These are phyloP conservation scores for Guaruba guarouba DNA, from an alignment of 2,113 vertebrate genomes.

Conservation along the genomic window DNA sequence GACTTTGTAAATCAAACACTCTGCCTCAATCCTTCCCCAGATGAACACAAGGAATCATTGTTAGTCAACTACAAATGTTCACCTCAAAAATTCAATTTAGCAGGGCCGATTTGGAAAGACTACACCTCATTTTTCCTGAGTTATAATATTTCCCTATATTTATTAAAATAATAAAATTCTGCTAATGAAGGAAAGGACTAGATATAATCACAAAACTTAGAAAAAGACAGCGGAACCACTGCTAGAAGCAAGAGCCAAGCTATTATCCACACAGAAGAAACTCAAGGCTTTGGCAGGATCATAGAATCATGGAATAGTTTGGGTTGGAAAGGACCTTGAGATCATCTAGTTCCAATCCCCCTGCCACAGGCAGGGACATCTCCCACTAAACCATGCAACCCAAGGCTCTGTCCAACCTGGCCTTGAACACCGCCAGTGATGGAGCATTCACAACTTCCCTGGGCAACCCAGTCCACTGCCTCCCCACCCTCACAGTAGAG, in stretches of 20 bases:
- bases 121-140: not conserved
- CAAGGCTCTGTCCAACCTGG: no score
- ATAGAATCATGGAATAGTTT: no score
- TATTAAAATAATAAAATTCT: not conserved
- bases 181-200: not conserved
- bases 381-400: no score
- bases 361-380: no score
- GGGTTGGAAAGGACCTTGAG: no score
- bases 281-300: not conserved
- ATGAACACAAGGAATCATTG: constrained; percentile 27
- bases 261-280: not conserved
- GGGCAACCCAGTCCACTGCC: no score
- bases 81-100: constrained; percentile 20
- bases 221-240: not conserved
- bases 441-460: no score
- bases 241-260: not conserved
- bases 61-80: not conserved
- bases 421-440: no score
- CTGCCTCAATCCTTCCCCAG: not conserved
- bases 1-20: not conserved
- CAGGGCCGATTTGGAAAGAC: not conserved
- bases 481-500: no score
- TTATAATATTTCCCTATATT: not conserved
- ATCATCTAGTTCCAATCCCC: no score
- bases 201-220: not conserved